Percentiles rank a stretch among this genome's conserved stretches.
Evolutionary conservation across 37 sponge, comb jelly and placozoan genomes (phyloP).

Genomic region (Spongilla lacustris): DNA sequence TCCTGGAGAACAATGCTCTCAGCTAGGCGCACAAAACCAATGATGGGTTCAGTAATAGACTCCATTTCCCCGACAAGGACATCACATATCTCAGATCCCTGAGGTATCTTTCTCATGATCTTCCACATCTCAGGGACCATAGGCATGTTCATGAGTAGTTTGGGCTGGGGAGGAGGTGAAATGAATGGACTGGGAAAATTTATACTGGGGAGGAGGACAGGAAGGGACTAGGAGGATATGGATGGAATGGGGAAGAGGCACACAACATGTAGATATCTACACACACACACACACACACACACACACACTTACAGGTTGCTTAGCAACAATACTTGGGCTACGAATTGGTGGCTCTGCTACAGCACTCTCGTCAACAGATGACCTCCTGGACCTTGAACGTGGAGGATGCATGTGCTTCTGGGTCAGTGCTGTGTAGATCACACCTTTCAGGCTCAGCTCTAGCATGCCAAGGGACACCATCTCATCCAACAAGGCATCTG

Average conservation of each 20-base stretch:
- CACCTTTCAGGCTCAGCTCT: constrained; percentile 57
- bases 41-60: constrained; percentile 78
- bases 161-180: constrained; percentile 4
- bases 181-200: constrained; percentile 42
- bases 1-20: constrained; percentile 78
- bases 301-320: not conserved
- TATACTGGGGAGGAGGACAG: not conserved
- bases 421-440: constrained; percentile 71
- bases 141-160: not conserved
- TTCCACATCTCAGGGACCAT: not conserved
- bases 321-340: not conserved
- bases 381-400: not conserved
- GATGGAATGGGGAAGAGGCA: not conserved
- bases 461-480: constrained; percentile 63
- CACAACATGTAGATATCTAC: too few species aligned
- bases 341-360: not conserved
- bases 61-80: constrained; percentile 95
- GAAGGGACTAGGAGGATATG: not conserved
- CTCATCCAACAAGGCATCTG: constrained; percentile 76
- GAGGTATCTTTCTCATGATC: constrained; percentile 81
- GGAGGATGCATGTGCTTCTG: constrained; percentile 70
- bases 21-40: constrained; percentile 92
- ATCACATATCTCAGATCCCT: constrained; percentile 88
- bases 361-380: not conserved
- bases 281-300: not conserved